phyloP scores from a whole-genome alignment of 2,888 invertebrate genomes.

The Syritta pipiens region DNA sequence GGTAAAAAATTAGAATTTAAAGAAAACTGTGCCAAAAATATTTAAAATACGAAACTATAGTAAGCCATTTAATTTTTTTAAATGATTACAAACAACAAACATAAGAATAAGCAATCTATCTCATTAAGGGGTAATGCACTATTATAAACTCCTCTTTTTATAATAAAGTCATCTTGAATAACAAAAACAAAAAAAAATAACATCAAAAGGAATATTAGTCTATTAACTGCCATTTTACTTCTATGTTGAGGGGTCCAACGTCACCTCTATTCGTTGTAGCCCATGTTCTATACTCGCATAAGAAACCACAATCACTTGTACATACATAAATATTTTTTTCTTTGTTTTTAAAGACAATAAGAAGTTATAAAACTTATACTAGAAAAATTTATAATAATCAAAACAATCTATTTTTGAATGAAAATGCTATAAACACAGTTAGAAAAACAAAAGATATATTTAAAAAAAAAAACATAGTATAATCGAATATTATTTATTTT shows the following conservation, averaged over 20 bases:
- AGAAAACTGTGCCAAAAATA: conserved; percentile 69
- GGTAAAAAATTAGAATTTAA: conserved; percentile 56
- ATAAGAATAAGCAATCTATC: too few relatives aligned
- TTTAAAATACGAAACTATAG: conserved; percentile 54
- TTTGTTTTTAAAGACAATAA: conserved; percentile 57
- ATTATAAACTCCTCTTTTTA: too few relatives aligned
- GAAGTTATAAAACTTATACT: conserved; percentile 22
- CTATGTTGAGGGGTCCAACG: too few relatives aligned
- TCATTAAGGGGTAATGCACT: conserved; percentile 37
- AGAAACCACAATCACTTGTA: background rate
- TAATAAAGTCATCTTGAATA: too few relatives aligned
- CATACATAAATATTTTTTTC: conserved; percentile 1
- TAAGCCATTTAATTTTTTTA: conserved; percentile 54
- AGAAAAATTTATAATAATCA: conserved; percentile 48
- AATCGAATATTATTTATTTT: conserved; percentile 63
- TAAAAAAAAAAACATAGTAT: conserved; percentile 66
- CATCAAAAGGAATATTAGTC: too few relatives aligned
- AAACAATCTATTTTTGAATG: conserved; percentile 59
- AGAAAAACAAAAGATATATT: conserved; percentile 48
- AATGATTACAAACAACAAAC: background rate
- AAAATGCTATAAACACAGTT: conserved; percentile 20
- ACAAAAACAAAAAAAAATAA: too few relatives aligned
- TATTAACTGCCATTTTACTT: conserved; percentile 44
- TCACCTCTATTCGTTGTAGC: too few relatives aligned
- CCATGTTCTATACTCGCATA: background rate